Evolutionary conservation across 2,888 invertebrate genomes (phyloP).

Genomic region (Daptonema setosum): DNA sequence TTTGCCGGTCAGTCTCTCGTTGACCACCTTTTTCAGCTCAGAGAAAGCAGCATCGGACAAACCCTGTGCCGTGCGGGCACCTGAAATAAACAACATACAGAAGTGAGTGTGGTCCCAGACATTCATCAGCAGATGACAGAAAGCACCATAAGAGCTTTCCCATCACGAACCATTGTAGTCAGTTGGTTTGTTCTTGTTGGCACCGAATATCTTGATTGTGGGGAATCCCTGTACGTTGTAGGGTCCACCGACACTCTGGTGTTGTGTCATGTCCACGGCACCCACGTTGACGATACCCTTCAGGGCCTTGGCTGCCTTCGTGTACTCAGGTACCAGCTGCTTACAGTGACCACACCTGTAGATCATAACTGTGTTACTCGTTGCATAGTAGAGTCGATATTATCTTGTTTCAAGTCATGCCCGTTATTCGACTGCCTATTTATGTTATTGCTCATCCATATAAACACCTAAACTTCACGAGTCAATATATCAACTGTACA

Average conservation of each 20-base stretch:
- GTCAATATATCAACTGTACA: no score
- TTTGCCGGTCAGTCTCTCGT: slow-evolving; percentile 38
- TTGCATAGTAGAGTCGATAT: no score
- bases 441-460: no score
- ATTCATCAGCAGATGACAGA: no score
- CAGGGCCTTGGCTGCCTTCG: slow-evolving; percentile 70
- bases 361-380: no score
- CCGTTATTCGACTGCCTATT: no score
- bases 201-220: slow-evolving; percentile 76
- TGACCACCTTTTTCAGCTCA: slow-evolving; percentile 51
- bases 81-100: slow-evolving; percentile 14
- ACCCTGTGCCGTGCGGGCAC: slow-evolving; percentile 58
- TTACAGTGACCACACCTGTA: slow-evolving; percentile 45
- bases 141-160: no score
- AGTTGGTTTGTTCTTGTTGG: slow-evolving; percentile 55
- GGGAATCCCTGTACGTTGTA: slow-evolving; percentile 77
- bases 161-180: slow-evolving; percentile 49
- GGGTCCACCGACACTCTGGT: slow-evolving; percentile 53
- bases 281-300: slow-evolving; percentile 86
- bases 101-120: no score
- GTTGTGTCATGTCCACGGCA: slow-evolving; percentile 71
- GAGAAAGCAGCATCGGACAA: slow-evolving; percentile 64
- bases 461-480: no score
- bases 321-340: slow-evolving; percentile 68
- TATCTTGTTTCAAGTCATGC: no score